A percentile compares a stretch with the other conserved stretches of the same genome.
Conservation (phyloP, 2,113 vertebrate species). For the Pteronura brasiliensis region DNA sequence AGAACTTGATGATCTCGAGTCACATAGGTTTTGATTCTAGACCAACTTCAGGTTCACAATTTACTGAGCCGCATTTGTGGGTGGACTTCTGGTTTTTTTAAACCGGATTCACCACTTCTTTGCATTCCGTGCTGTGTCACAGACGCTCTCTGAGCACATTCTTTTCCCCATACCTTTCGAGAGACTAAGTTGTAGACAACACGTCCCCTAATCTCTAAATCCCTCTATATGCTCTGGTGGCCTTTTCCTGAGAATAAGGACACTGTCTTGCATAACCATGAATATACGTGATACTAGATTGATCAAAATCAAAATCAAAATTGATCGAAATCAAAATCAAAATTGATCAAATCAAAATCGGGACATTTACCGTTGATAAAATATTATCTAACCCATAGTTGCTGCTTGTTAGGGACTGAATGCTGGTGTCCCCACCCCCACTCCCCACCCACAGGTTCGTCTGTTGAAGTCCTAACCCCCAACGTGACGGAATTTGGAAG, state of each 20-base stretch:
- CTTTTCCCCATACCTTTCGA: neutral
- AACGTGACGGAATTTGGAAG: neutral
- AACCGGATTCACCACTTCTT: fast-evolving
- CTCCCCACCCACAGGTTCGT: fast-evolving
- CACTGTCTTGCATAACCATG: no score
- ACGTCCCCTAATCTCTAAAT: fast-evolving
- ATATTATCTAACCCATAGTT: neutral
- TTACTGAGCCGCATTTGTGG: neutral
- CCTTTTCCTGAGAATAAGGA: neutral
- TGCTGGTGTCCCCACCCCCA: neutral
- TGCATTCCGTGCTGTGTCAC: neutral
- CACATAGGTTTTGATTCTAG: neutral
- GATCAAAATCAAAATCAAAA: neutral
- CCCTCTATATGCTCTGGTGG: neutral
- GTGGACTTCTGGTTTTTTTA: neutral
- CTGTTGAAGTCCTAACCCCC: neutral
- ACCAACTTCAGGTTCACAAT: neutral
- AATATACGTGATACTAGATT: neutral
- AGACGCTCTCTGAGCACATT: fast-evolving
- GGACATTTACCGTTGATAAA: neutral
- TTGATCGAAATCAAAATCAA: neutral
- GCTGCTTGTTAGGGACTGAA: neutral
- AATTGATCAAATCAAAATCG: neutral
- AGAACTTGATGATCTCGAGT: neutral
- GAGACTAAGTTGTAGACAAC: neutral